phyloP scores from a whole-genome alignment of 2,113 vertebrate genomes.

The Nothoprocta pentlandii region DNA sequence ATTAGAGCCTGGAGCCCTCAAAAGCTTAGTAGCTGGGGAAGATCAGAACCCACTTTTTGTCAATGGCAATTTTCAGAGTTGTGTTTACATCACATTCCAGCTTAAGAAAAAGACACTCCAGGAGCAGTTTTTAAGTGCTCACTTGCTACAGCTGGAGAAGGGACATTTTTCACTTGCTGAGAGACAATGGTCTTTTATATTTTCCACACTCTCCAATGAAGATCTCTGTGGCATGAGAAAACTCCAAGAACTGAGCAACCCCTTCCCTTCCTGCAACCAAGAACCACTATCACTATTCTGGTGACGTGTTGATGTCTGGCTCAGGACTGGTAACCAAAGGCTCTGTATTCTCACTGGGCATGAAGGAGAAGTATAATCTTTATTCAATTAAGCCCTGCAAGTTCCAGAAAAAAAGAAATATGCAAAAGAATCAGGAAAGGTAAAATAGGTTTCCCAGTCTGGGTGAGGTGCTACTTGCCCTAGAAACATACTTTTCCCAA shows the following conservation, averaged over 20 bases:
- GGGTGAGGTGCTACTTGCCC: neutral
- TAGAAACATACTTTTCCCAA: neutral
- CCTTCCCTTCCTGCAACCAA: neutral
- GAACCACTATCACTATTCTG: neutral
- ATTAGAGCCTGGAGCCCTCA: slow-evolving; percentile 49
- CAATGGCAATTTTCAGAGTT: neutral
- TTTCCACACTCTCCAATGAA: neutral
- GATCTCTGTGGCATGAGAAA: neutral
- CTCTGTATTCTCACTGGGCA: neutral
- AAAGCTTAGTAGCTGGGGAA: slow-evolving; percentile 33
- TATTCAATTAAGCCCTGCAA: neutral
- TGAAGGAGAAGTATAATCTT: neutral
- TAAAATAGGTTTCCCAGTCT: neutral
- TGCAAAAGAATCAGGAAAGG: neutral
- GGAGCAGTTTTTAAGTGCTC: neutral
- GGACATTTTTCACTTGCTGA: neutral
- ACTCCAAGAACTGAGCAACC: neutral
- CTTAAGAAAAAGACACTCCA: neutral
- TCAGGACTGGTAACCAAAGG: neutral
- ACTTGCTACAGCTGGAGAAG: neutral
- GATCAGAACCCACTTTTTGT: slow-evolving; percentile 29
- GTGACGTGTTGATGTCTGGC: neutral
- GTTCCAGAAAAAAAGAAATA: neutral
- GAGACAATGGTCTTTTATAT: neutral
- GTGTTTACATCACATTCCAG: neutral